phyloP scores from a whole-genome alignment of 2,113 vertebrate genomes.

The Ceuthmochares aereus region DNA sequence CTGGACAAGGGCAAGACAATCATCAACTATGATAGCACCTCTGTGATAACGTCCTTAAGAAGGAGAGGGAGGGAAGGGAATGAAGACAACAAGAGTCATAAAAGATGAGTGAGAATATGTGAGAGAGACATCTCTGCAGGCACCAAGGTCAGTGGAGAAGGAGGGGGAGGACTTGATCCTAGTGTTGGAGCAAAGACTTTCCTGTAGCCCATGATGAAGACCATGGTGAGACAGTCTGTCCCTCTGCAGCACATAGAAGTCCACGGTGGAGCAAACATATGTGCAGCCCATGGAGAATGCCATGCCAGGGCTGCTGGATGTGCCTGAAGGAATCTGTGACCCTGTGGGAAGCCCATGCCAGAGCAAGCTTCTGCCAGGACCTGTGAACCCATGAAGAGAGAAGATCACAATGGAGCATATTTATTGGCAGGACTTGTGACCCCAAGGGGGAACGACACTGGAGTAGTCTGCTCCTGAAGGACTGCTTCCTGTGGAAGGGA shows the following conservation, averaged over 20 bases:
- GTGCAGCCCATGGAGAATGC: neutral
- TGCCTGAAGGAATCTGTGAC: neutral
- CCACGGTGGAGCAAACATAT: neutral
- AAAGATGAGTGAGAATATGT: neutral
- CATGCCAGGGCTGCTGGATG: neutral
- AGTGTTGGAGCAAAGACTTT: neutral
- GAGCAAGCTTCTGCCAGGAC: neutral
- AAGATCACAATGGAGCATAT: neutral
- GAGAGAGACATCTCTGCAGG: neutral
- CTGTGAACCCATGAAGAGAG: too few species aligned
- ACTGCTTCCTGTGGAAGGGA: neutral
- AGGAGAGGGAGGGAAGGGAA: too few species aligned
- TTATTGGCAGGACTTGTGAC: neutral
- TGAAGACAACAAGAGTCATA: neutral
- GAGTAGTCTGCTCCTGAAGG: neutral
- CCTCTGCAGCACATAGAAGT: neutral
- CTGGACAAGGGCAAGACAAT: neutral
- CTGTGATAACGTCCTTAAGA: neutral
- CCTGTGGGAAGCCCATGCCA: neutral
- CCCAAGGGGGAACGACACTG: neutral
- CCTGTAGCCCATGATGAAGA: neutral
- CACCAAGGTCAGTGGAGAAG: neutral
- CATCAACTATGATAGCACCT: fast-evolving
- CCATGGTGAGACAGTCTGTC: neutral
- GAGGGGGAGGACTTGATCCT: neutral